phyloP scores from a whole-genome alignment of 2,888 invertebrate species.

The Homarus gammarus region DNA sequence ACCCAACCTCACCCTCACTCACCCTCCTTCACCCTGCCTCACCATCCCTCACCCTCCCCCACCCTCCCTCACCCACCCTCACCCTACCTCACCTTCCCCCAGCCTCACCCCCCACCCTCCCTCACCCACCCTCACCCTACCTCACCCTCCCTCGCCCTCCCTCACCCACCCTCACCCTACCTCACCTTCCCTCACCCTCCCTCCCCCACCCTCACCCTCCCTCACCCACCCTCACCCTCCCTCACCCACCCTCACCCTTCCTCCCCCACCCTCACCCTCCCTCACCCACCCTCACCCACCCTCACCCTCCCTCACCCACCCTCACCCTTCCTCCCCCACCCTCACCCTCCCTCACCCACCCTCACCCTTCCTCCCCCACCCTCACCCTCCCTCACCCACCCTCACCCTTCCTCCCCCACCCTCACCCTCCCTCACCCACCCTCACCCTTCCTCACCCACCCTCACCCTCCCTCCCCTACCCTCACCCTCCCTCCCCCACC shows the following conservation, averaged over 20 bases:
- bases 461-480: not conserved
- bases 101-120: not conserved
- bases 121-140: slow-evolving; percentile 20
- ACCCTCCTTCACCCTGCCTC: slow-evolving; percentile 25
- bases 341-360: slow-evolving; percentile 28
- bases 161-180: slow-evolving; percentile 34
- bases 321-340: not conserved
- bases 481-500: not conserved
- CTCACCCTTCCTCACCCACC: slow-evolving; percentile 29
- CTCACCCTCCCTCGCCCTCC: not conserved
- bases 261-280: not conserved
- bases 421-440: slow-evolving; percentile 6
- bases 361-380: slow-evolving; percentile 23
- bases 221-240: not conserved
- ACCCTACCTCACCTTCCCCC: too few species aligned
- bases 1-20: slow-evolving; percentile 7
- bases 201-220: slow-evolving; percentile 7
- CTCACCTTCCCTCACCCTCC: slow-evolving; percentile 21
- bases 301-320: not conserved
- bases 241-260: not conserved
- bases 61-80: slow-evolving; percentile 23
- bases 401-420: slow-evolving; percentile 1
- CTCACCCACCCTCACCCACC: not conserved
- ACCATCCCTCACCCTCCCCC: slow-evolving; percentile 29
- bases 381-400: not conserved